Conservation (phyloP, 2,113 vertebrate species). For the Ploceus nigricollis region DNA sequence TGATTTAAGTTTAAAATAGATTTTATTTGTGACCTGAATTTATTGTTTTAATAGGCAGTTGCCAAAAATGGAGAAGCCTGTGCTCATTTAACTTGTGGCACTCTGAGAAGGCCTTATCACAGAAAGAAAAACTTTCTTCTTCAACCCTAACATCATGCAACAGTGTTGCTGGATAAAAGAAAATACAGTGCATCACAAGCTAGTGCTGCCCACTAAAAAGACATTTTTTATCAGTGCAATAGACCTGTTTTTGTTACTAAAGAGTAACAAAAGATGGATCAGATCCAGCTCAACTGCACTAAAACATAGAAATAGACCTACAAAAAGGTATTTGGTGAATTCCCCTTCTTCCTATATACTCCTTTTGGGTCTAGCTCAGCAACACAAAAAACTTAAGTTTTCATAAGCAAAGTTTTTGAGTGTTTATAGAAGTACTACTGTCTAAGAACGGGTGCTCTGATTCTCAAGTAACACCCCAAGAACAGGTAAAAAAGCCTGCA, state of each 20-base stretch:
- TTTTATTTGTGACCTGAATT: not conserved
- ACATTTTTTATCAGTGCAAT: not conserved
- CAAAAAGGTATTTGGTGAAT: not conserved
- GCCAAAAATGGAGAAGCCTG: not conserved
- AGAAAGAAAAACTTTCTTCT: not conserved
- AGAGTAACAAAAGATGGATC: not conserved
- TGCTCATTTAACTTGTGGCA: not conserved
- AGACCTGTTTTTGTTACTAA: not conserved
- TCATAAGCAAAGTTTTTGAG: not conserved
- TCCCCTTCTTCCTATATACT: not conserved
- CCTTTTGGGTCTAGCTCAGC: not conserved
- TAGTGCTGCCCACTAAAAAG: not conserved
- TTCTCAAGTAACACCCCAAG: not conserved
- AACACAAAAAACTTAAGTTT: not conserved
- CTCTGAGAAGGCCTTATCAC: not conserved
- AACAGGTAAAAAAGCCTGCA: not conserved
- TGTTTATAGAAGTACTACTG: not conserved
- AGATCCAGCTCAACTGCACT: not conserved
- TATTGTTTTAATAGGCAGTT: not conserved
- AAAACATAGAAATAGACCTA: not conserved
- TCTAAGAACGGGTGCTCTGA: not conserved
- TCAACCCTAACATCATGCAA: not conserved
- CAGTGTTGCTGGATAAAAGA: not conserved
- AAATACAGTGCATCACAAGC: not conserved
- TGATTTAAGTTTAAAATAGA: not conserved